phyloP scores from a whole-genome alignment of 2,888 invertebrate species.

The Coenonympha glycerion region DNA sequence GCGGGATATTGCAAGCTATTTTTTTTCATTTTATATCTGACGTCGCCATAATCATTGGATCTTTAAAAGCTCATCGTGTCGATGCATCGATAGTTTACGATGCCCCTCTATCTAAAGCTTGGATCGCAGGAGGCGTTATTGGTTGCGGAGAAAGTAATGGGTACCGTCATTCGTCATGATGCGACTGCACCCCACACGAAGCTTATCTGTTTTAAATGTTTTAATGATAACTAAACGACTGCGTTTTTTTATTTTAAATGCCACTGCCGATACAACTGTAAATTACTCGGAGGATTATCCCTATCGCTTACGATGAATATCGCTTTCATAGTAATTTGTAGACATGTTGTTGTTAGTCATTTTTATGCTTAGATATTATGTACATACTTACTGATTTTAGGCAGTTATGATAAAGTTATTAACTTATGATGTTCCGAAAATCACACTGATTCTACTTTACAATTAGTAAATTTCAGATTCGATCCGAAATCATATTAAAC shows the following conservation, averaged over 20 bases:
- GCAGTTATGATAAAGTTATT: background rate
- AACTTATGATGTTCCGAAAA: background rate
- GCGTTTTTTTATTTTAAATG: constrained; percentile 12
- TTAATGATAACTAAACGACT: constrained; percentile 34
- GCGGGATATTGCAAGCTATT: background rate
- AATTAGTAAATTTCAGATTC: background rate
- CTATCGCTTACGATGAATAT: background rate
- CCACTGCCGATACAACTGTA: constrained; percentile 2
- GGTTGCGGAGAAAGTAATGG: constrained; percentile 57
- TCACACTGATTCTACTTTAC: background rate
- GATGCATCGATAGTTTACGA: constrained; percentile 39
- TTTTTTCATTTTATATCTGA: constrained; percentile 3
- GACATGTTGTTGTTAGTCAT: background rate
- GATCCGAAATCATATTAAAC: background rate
- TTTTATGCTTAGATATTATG: background rate
- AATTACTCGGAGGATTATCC: constrained; percentile 15
- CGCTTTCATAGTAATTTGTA: background rate
- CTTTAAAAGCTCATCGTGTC: constrained; percentile 33
- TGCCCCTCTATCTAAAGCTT: constrained; percentile 46
- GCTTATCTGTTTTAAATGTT: constrained; percentile 40
- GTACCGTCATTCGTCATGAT: constrained; percentile 54
- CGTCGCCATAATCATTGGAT: constrained; percentile 16
- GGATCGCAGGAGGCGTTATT: constrained; percentile 57
- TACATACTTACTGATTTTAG: background rate
- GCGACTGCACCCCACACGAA: constrained; percentile 56